Evolutionary conservation across 1,140 invertebrate species (phyloP), one percentile per base, ranked within the genome.

Genomic region (Drosophila nasuta): DNA sequence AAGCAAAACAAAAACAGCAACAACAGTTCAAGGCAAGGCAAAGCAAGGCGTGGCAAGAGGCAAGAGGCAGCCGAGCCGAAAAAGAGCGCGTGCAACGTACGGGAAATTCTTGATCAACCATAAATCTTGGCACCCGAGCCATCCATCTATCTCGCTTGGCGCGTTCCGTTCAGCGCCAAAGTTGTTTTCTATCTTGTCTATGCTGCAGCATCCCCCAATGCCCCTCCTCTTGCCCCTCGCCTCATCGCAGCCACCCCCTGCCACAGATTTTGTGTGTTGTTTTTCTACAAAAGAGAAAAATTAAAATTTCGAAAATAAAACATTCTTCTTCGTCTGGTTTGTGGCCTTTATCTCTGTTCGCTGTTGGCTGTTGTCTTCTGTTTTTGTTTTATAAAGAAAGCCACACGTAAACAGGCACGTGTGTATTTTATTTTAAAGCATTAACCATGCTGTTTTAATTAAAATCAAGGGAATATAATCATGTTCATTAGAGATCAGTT

Each of bases 21-120:
- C 58, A 56, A 41, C 71, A 41, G 49, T 45, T 35, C 60, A 65
- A 41, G 45, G 52, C 69, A 51, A 71, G 63, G 54, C 56, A 60
- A 75, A 64, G 52, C 20, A 43, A 80, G 49, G 17, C 17, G 49
- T 48, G 70, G 79, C 67, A 72, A 38, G 64, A 65, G 70, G 52
- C 67, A 72, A 33, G 41, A 13, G 41, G 72, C 80, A 69, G 59
- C 51, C 51, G 66, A 76, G 60, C 20, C 77, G 52, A 78, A 80
- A 81, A 81, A 86, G 48, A 82, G 77, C 75, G 79, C 72, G 70
- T 75, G 65, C 68, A 65, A 38, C 75, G 82, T 73, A 88, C 74
- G 88, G 83, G 57, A 89, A 91, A 91, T 91, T 91, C 89, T 89
- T 86, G 89, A 91, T 91, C 89, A 87, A 91, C 72, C 79, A 91